These are phyloP conservation scores for Semicossyphus pulcher DNA, from an alignment of 2,113 vertebrate genomes.

Conservation along the genomic window DNA sequence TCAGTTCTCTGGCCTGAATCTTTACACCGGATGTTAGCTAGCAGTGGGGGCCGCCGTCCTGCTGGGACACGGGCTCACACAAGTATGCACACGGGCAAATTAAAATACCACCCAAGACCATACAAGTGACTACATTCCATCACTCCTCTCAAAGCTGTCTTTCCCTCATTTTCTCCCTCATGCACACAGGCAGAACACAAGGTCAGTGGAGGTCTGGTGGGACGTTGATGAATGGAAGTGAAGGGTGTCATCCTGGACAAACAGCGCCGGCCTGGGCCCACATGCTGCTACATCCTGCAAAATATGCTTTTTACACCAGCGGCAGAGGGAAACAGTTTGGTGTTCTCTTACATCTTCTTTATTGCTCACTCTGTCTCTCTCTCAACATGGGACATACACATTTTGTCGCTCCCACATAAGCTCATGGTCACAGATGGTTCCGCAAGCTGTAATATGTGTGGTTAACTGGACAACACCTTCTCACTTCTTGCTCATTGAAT, in stretches of 20 bases:
- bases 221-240: constrained; percentile 74
- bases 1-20: background rate
- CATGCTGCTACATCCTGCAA: constrained; percentile 77
- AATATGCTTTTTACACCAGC: constrained; percentile 59
- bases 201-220: constrained; percentile 65
- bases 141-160: constrained; percentile 22
- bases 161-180: constrained; percentile 10
- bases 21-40: background rate
- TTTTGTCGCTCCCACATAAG: constrained; percentile 30
- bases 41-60: background rate
- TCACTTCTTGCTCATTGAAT: too few species aligned
- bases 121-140: constrained; percentile 31
- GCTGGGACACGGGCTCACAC: constrained; percentile 6
- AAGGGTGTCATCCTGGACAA: constrained; percentile 76
- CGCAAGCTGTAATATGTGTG: too few species aligned
- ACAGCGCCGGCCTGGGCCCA: constrained; percentile 64
- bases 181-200: constrained; percentile 42
- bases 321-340: constrained; percentile 66
- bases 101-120: constrained; percentile 43
- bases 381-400: constrained; percentile 10
- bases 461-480: too few species aligned
- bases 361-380: constrained; percentile 15
- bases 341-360: constrained; percentile 62
- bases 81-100: constrained; percentile 13
- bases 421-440: too few species aligned